A percentile compares a stretch with the other conserved stretches of the same genome.
Evolutionary conservation across 2,113 vertebrate genomes (phyloP).

Genomic region (Calonectris borealis): DNA sequence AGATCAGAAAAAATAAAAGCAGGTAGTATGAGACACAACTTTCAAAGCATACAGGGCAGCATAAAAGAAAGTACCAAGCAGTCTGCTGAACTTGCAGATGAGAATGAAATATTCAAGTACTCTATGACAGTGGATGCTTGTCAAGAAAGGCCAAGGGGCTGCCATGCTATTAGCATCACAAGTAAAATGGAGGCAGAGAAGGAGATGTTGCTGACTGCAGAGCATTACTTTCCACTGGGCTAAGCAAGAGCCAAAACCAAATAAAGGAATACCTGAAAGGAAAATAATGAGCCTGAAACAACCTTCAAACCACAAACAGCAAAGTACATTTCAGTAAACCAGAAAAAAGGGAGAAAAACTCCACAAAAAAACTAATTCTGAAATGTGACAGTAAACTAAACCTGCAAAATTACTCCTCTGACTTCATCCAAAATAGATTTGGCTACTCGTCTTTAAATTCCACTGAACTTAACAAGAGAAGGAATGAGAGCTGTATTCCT

Average conservation of each 20-base stretch:
- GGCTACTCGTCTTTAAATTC: slow-evolving; percentile 30
- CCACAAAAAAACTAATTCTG: background rate
- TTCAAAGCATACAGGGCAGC: background rate
- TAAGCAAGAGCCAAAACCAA: background rate
- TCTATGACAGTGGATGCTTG: background rate
- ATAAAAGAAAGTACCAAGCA: background rate
- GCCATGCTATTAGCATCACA: background rate
- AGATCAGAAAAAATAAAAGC: background rate
- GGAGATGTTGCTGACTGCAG: background rate
- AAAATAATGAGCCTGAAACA: background rate
- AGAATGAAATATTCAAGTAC: background rate
- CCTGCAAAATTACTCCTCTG: background rate
- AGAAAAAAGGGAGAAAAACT: background rate
- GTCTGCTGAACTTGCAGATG: background rate
- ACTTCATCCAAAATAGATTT: background rate
- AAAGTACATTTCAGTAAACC: background rate
- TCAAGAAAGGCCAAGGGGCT: background rate
- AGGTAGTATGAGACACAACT: background rate
- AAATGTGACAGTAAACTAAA: background rate
- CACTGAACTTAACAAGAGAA: background rate
- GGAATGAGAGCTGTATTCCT: background rate
- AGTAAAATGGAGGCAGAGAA: background rate
- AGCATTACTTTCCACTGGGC: background rate
- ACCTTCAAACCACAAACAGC: background rate
- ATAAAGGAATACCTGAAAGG: background rate